phyloP scores from a whole-genome alignment of 2,888 invertebrate species.

The Boloria selene region DNA sequence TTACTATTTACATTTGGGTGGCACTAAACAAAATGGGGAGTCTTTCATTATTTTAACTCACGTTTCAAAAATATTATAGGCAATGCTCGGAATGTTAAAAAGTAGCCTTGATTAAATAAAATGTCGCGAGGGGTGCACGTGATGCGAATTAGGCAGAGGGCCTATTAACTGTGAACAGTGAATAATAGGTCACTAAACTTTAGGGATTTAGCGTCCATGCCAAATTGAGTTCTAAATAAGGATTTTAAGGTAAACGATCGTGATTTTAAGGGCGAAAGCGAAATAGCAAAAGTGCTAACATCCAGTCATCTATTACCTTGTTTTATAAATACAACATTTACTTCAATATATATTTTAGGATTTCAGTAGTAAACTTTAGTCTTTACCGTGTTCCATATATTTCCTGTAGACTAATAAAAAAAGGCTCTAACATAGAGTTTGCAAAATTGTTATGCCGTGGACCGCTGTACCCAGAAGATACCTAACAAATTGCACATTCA shows the following conservation, averaged over 20 bases:
- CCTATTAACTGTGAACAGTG: slow-evolving; percentile 52
- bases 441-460: slow-evolving; percentile 7
- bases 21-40: slow-evolving; percentile 47
- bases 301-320: background rate
- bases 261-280: slow-evolving; percentile 10
- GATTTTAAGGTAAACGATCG: slow-evolving; percentile 14
- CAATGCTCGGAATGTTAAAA: slow-evolving; percentile 74
- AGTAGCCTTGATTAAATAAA: slow-evolving; percentile 80
- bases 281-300: slow-evolving; percentile 5
- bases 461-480: slow-evolving; percentile 2
- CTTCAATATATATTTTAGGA: background rate
- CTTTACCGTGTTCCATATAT: background rate
- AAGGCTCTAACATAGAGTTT: background rate
- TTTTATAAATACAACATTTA: background rate
- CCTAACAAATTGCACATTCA: slow-evolving; percentile 18
- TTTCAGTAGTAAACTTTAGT: background rate
- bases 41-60: slow-evolving; percentile 52
- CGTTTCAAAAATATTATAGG: slow-evolving; percentile 63
- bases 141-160: slow-evolving; percentile 63
- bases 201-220: slow-evolving; percentile 35
- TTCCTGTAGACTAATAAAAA: background rate
- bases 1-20: slow-evolving; percentile 41
- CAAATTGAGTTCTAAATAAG: slow-evolving; percentile 38
- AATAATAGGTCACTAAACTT: slow-evolving; percentile 53
- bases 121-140: slow-evolving; percentile 65